phyloP scores from a whole-genome alignment of 1,140 invertebrate species.

The Euura lappo region DNA sequence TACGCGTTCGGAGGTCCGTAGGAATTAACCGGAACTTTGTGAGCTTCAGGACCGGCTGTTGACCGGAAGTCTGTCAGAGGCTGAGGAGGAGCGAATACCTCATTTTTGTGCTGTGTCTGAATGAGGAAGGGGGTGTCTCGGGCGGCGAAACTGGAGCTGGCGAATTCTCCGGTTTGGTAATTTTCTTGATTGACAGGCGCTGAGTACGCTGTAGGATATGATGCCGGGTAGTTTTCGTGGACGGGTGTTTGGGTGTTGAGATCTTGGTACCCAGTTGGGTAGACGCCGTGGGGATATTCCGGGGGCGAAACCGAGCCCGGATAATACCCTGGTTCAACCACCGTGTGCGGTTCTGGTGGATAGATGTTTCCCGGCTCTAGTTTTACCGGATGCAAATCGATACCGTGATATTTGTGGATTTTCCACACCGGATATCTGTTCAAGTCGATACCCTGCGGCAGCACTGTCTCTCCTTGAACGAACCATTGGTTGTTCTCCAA shows the following conservation, averaged over 20 bases:
- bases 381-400: conserved; percentile 37
- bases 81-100: not conserved
- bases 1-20: not conserved
- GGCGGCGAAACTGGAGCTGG: not conserved
- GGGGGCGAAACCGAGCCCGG: not conserved
- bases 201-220: not conserved
- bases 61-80: not conserved
- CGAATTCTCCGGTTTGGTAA: not conserved
- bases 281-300: not conserved
- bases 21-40: not conserved
- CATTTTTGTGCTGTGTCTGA: not conserved
- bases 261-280: not conserved
- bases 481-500: not conserved
- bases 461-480: conserved; percentile 3
- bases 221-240: not conserved
- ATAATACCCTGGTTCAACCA: not conserved
- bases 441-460: conserved; percentile 15
- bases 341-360: not conserved
- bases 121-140: not conserved
- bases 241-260: not conserved
- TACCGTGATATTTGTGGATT: conserved; percentile 41
- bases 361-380: conserved; percentile 12
- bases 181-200: not conserved
- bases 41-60: not conserved
- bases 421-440: conserved; percentile 39